Evolutionary conservation across 2,797 vertebrate genomes (phyloP).

Genomic region (Cossypha heuglini): DNA sequence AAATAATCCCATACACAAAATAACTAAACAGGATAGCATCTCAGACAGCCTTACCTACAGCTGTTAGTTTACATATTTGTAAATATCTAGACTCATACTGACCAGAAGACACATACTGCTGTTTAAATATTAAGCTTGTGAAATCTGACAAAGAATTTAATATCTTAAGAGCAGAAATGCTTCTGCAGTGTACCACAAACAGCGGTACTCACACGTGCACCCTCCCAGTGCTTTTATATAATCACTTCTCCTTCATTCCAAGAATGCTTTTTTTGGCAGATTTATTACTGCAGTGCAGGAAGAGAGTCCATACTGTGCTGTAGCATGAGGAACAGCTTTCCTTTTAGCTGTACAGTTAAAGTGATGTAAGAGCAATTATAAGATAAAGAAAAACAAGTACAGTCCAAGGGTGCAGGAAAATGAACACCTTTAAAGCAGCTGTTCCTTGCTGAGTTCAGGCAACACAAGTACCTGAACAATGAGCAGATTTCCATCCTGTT

Average conservation of each 20-base stretch:
- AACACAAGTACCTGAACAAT: neutral
- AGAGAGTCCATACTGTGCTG: neutral
- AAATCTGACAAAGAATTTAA: neutral
- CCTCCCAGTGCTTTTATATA: neutral
- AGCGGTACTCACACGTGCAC: neutral
- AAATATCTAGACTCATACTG: neutral
- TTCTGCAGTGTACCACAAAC: neutral
- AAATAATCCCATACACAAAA: neutral
- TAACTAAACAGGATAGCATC: neutral
- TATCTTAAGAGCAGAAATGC: neutral
- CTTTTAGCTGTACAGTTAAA: neutral
- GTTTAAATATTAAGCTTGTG: neutral
- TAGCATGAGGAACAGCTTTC: neutral
- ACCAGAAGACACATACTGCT: neutral
- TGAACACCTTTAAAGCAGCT: neutral
- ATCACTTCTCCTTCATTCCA: neutral
- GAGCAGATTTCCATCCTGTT: neutral
- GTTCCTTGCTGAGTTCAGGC: neutral
- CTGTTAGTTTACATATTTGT: neutral
- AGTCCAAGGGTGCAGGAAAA: neutral
- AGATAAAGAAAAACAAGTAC: neutral
- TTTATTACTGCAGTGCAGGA: neutral
- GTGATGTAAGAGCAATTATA: neutral
- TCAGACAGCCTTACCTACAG: neutral
- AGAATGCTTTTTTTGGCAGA: neutral